These are phyloP conservation scores for Lucilia cuprina DNA, from an alignment of 1,140 invertebrate genomes.

Conservation along the genomic window DNA sequence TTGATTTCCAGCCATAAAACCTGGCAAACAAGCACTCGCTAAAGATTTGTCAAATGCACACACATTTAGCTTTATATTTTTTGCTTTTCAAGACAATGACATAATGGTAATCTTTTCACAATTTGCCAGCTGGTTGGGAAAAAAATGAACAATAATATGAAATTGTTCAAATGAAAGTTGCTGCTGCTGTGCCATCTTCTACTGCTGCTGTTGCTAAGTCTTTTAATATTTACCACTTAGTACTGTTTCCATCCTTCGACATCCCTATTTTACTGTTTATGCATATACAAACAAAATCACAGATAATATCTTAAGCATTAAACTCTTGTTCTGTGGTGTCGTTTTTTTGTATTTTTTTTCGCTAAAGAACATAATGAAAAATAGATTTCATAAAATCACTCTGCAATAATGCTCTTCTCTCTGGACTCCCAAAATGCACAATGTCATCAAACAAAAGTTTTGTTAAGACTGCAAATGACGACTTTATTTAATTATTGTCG, in stretches of 20 bases:
- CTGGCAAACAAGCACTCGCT: too few species aligned
- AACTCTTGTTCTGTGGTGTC: not conserved
- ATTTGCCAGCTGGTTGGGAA: not conserved
- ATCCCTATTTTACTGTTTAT: not conserved
- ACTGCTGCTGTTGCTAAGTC: too few species aligned
- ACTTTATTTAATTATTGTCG: too few species aligned
- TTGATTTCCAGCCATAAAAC: not conserved
- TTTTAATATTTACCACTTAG: too few species aligned
- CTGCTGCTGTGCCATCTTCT: too few species aligned
- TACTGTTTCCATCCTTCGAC: too few species aligned
- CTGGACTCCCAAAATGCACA: not conserved
- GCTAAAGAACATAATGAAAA: not conserved
- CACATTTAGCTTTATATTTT: not conserved
- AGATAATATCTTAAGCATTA: not conserved
- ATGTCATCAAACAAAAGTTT: not conserved
- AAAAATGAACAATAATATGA: not conserved
- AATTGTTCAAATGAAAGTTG: not conserved
- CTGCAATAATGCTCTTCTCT: not conserved
- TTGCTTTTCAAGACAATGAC: not conserved
- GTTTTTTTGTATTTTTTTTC: not conserved
- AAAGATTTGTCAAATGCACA: not conserved
- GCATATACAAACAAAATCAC: not conserved
- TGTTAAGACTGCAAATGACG: too few species aligned
- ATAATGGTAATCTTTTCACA: not conserved
- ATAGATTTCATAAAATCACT: not conserved